Conservation (phyloP, 2,797 vertebrate species). For the Crocodylus rhombifer region DNA sequence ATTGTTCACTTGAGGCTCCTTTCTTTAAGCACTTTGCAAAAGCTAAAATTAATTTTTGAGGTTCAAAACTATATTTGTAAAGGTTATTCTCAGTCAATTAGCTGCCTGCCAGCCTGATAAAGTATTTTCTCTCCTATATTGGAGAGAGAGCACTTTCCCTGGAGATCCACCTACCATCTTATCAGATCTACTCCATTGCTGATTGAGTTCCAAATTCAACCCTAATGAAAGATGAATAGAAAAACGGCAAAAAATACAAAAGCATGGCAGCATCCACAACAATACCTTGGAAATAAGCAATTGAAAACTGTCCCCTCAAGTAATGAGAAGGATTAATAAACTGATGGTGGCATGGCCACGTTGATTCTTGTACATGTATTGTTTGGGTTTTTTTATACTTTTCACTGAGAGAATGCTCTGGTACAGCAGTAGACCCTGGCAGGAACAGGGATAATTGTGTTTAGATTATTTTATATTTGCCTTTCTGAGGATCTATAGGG, state of each 20-base stretch:
- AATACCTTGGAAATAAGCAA: too few relatives aligned
- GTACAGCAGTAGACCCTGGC: not conserved
- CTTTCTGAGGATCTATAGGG: not conserved
- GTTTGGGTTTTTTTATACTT: not conserved
- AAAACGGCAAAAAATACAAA: not conserved
- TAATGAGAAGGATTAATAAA: not conserved
- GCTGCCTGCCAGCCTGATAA: not conserved
- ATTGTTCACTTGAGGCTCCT: not conserved
- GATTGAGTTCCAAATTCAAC: not conserved
- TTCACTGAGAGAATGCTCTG: not conserved
- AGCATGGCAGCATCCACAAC: not conserved
- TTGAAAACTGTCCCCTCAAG: too few relatives aligned
- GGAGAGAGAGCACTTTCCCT: not conserved
- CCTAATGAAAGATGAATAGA: not conserved
- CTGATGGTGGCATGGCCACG: not conserved
- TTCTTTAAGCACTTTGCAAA: not conserved
- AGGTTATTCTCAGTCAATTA: not conserved
- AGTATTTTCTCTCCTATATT: not conserved
- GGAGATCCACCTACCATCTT: not conserved
- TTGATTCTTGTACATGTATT: not conserved
- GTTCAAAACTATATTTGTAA: not conserved
- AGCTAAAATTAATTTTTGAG: not conserved
- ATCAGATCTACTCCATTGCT: not conserved
- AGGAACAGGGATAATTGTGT: not conserved
- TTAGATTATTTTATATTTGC: not conserved